These are phyloP conservation scores for Dendronephthya gigantea DNA, from an alignment of 64 coral and sea anemone species.

Conservation along the genomic window DNA sequence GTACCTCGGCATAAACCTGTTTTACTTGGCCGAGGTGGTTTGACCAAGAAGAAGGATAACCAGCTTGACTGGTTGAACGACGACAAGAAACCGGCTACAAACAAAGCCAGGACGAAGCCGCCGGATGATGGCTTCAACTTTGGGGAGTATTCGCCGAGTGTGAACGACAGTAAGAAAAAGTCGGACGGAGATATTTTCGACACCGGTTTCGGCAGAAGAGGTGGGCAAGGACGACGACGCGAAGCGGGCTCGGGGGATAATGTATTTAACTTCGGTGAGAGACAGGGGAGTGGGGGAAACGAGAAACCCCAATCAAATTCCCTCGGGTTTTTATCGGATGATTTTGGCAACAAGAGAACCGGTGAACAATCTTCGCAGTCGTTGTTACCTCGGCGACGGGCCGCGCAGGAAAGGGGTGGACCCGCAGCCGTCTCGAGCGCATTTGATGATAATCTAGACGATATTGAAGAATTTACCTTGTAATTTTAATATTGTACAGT, in stretches of 20 bases:
- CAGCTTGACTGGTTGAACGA: not conserved
- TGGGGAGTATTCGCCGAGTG: not conserved
- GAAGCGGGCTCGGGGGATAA: not conserved
- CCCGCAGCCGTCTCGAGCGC: not conserved
- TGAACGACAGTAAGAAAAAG: not conserved
- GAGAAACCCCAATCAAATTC: not conserved
- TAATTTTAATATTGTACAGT: not conserved
- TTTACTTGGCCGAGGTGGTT: not conserved
- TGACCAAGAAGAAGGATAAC: not conserved
- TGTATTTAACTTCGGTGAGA: not conserved
- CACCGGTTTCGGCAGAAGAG: not conserved
- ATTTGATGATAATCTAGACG: not conserved
- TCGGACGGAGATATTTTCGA: not conserved
- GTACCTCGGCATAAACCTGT: not conserved
- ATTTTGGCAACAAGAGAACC: not conserved
- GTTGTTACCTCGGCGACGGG: not conserved
- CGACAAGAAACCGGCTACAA: not conserved
- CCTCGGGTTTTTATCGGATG: not conserved
- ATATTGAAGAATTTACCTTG: not conserved
- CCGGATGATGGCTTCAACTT: not conserved
- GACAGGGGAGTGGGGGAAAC: not conserved
- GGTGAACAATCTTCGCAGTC: not conserved
- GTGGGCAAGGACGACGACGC: not conserved
- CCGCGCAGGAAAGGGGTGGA: not conserved
- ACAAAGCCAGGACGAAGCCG: not conserved